Evolutionary conservation across 2,888 invertebrate species (phyloP).

Genomic region (Catocala fraxini): DNA sequence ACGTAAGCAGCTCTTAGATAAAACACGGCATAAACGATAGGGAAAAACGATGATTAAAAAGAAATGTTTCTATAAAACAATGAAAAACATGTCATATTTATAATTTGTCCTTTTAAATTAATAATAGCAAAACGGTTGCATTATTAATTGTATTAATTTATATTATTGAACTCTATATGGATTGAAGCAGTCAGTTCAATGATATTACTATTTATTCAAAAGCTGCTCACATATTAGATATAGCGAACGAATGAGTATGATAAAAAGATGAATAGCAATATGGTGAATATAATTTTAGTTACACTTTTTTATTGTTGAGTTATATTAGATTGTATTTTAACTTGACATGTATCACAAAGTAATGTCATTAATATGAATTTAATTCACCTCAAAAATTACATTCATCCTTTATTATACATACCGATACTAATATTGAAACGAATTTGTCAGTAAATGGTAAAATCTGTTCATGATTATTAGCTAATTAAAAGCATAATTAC

Average conservation of each 20-base stretch:
- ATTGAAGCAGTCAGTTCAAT: constrained; percentile 18
- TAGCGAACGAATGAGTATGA: constrained; percentile 29
- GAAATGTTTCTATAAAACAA: no score
- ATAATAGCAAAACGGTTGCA: background rate
- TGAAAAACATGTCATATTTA: background rate
- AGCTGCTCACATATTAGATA: constrained; percentile 39
- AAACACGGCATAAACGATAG: constrained; percentile 12
- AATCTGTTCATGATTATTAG: constrained; percentile 36
- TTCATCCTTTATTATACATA: constrained; percentile 24
- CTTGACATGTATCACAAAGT: no score
- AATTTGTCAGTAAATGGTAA: constrained; percentile 30
- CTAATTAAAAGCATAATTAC: constrained; percentile 43
- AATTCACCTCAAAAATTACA: constrained; percentile 12
- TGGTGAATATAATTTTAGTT: background rate
- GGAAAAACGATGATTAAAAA: background rate
- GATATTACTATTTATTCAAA: constrained; percentile 18
- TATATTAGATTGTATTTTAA: background rate
- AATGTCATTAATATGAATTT: background rate
- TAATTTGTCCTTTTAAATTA: constrained; percentile 10
- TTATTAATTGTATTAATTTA: constrained; percentile 9
- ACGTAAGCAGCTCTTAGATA: constrained; percentile 33
- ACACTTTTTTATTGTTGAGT: no score
- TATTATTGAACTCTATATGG: constrained; percentile 6
- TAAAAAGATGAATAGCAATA: constrained; percentile 29
- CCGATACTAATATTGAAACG: constrained; percentile 18